Evolutionary conservation across 2,113 vertebrate species (phyloP).

Genomic region (Scortum barcoo): DNA sequence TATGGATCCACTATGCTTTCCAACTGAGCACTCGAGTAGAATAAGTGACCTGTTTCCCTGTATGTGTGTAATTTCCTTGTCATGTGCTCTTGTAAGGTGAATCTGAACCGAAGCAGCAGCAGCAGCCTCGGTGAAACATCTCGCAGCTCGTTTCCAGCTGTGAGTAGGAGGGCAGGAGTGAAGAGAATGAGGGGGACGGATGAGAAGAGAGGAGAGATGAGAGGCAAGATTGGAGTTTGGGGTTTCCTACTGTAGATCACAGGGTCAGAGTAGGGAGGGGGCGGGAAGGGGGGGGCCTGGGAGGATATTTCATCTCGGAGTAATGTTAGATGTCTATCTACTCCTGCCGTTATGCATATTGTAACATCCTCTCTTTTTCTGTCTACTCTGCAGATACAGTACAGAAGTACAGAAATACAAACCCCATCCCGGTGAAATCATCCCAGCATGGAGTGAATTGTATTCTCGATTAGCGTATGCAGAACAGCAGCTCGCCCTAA

Average conservation of each 20-base stretch:
- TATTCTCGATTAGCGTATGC: conserved; percentile 14
- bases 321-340: conserved; percentile 54
- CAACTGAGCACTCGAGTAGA: conserved; percentile 9
- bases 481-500: conserved; percentile 2
- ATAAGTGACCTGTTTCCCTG: conserved; percentile 36
- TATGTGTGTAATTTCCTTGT: conserved; percentile 54
- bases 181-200: background rate
- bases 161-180: conserved; percentile 25
- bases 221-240: conserved; percentile 56
- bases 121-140: conserved; percentile 33
- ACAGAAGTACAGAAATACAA: conserved; percentile 26
- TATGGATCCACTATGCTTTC: conserved; percentile 9
- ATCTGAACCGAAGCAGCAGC: conserved; percentile 43
- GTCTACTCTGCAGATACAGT: conserved; percentile 44
- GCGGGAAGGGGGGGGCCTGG: conserved; percentile 13
- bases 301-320: conserved; percentile 37
- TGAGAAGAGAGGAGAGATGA: conserved; percentile 36
- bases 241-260: conserved; percentile 63
- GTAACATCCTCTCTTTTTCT: conserved; percentile 44
- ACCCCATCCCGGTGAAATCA: conserved; percentile 7
- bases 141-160: conserved; percentile 55
- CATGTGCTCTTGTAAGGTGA: conserved; percentile 53
- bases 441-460: background rate
- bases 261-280: conserved; percentile 39
- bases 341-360: conserved; percentile 65